Base-by-base conservation (phyloP, 2,888 invertebrate species). In the Lithodes maja region DNA sequence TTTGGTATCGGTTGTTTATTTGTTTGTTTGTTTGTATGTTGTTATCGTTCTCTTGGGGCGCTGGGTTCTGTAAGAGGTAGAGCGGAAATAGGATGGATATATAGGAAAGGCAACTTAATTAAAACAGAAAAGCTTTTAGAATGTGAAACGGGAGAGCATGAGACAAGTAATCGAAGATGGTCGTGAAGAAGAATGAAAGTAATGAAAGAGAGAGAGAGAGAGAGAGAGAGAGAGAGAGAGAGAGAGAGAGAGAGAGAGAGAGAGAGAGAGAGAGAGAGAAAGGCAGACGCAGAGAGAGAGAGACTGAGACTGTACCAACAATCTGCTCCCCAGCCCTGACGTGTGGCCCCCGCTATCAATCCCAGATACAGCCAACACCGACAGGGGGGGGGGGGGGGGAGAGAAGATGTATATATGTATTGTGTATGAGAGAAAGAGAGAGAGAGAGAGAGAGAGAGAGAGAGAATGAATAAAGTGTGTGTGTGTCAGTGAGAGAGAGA, bases 221-320 rank as follows among this genome's bases (percentile, higher is more conserved):
- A 61, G 61, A 61, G 61, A 61, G 61, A 61, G 61, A 61, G 61
- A 61, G 61, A 61, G 61, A 61, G 61, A 61, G 61, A 61, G 61
- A 61, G 61, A 61, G 61, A 61, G 61, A 55, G 61, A 61, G 61
- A 61, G 61, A 0, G 61, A 0, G 61, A 61, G 61, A 61, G 61
- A 55, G 12, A 0, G 61, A 0, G 61, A 33, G 61, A 0, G 61
- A 61, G 61, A 61, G 61, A 61, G 61, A 61, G 7, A 61, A 61
- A 61, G 61, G 61, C 5, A 61, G 61, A 61, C 7, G 61, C 12
- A 12, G 61, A 61, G 61, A 61, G 61, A 61, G 12, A 61, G 61
- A 61, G 61, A 61, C 5, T 61, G 33, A 33, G 33, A 33, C 33
- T 33, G 33, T 33, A 33, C 33, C 33, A 33, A 33, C 33, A 33